These are phyloP conservation scores for Diplosoma virens DNA, from an alignment of 23 tunicate species.

Conservation along the genomic window DNA sequence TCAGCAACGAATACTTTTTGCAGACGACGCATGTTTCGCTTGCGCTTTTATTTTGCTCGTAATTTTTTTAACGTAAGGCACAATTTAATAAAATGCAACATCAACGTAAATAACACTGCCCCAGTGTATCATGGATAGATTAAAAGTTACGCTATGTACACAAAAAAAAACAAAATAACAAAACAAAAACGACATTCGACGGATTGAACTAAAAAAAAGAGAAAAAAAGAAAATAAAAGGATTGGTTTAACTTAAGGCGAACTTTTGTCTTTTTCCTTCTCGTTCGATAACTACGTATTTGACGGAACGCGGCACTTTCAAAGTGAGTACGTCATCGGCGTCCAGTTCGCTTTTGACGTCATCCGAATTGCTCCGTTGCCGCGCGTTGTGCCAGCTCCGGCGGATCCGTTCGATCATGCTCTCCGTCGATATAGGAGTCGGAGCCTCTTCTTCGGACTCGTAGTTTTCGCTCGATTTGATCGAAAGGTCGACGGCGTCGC, in stretches of 20 bases:
- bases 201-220: neutral
- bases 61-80: neutral
- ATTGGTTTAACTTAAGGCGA: constrained; percentile 51
- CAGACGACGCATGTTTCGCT: too few relatives aligned
- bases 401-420: constrained; percentile 58
- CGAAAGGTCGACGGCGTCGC: constrained; percentile 37
- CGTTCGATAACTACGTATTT: constrained; percentile 47
- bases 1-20: too few relatives aligned
- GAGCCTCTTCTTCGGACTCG: constrained; percentile 13
- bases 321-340: constrained; percentile 54
- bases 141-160: constrained; percentile 15
- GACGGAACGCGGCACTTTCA: constrained; percentile 63
- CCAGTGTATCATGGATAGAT: neutral
- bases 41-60: too few relatives aligned
- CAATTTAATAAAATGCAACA: neutral
- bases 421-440: constrained; percentile 8
- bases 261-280: constrained; percentile 39
- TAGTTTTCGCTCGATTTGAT: constrained; percentile 1
- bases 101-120: neutral
- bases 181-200: neutral
- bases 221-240: neutral
- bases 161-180: neutral
- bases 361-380: constrained; percentile 21
- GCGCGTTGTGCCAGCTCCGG: constrained; percentile 54
- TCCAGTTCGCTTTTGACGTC: constrained; percentile 41